Evolutionary conservation across 2,113 vertebrate genomes (phyloP).

Genomic region (Polypterus senegalus): DNA sequence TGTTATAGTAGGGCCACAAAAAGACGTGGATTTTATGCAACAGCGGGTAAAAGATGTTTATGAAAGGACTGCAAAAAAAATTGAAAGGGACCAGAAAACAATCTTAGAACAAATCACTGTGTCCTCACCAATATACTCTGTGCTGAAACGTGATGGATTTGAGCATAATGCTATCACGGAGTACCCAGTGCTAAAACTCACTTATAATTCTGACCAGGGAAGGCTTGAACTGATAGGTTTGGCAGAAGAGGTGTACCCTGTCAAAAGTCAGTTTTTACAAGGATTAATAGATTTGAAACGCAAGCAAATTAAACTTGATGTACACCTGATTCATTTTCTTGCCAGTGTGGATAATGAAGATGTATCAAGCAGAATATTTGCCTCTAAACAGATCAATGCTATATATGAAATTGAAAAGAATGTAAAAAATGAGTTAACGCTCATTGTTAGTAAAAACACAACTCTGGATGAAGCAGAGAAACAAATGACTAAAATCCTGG

Average conservation of each 20-base stretch:
- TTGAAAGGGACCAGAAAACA: constrained; percentile 41
- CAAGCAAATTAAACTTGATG: constrained; percentile 27
- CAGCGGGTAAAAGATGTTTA: constrained; percentile 31
- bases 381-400: constrained; percentile 44
- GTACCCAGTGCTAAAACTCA: constrained; percentile 38
- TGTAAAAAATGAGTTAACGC: constrained; percentile 20
- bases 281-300: constrained; percentile 26
- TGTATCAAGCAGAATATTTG: constrained; percentile 51
- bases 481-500: constrained; percentile 38
- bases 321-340: constrained; percentile 49
- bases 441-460: constrained; percentile 36
- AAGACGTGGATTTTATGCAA: constrained; percentile 32
- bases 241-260: constrained; percentile 36
- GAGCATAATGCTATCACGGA: constrained; percentile 20
- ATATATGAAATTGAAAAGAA: constrained; percentile 37
- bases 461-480: constrained; percentile 50
- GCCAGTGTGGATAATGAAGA: constrained; percentile 30
- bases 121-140: constrained; percentile 30
- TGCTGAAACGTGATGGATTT: constrained; percentile 46
- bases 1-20: constrained; percentile 46
- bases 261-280: constrained; percentile 54
- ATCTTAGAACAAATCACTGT: constrained; percentile 35
- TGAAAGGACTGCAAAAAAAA: constrained; percentile 26
- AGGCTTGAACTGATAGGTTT: constrained; percentile 50
- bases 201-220: constrained; percentile 34